Percentiles rank a stretch among this genome's conserved stretches.
These are phyloP conservation scores for Sipha maydis DNA, from an alignment of 2,888 invertebrate genomes.

Conservation along the genomic window DNA sequence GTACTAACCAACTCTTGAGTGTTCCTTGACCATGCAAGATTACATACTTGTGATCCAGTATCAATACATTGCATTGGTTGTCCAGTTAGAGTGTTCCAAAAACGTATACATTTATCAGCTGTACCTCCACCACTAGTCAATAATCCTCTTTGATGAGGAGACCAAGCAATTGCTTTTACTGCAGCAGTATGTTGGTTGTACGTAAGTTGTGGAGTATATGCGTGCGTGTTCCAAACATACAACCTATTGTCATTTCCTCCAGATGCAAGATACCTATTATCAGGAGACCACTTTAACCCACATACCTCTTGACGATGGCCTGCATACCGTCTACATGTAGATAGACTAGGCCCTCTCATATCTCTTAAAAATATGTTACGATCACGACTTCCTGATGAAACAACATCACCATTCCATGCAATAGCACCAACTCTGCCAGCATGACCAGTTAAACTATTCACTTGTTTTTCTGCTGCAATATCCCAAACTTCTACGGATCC, in stretches of 20 bases:
- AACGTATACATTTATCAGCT: constrained; percentile 94
- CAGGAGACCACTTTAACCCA: constrained; percentile 84
- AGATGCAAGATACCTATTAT: constrained; percentile 95
- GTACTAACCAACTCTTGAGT: constrained; percentile 95
- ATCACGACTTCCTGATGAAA: constrained; percentile 95
- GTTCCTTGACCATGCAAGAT: constrained; percentile 98
- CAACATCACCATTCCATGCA: constrained; percentile 97
- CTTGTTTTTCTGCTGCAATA: constrained; percentile 89
- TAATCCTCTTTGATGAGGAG: constrained; percentile 97
- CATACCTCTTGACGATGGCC: constrained; percentile 93
- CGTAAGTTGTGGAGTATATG: constrained; percentile 89
- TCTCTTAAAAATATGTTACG: constrained; percentile 93
- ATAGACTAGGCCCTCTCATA: constrained; percentile 75
- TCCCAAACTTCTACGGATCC: constrained; percentile 99
- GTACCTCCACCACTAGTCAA: constrained; percentile 99
- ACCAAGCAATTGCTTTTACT: constrained; percentile 99
- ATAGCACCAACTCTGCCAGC: constrained; percentile 92
- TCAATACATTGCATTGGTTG: constrained; percentile 99
- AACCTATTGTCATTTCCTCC: constrained; percentile 98
- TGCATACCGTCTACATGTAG: constrained; percentile 78
- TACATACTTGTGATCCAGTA: constrained; percentile 91
- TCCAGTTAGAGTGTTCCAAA: constrained; percentile 98
- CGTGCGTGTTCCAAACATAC: constrained; percentile 91
- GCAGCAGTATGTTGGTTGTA: constrained; percentile 97
- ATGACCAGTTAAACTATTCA: constrained; percentile 90